Conservation (phyloP, 2,888 invertebrate species). For the Xestia sexstrigata region DNA sequence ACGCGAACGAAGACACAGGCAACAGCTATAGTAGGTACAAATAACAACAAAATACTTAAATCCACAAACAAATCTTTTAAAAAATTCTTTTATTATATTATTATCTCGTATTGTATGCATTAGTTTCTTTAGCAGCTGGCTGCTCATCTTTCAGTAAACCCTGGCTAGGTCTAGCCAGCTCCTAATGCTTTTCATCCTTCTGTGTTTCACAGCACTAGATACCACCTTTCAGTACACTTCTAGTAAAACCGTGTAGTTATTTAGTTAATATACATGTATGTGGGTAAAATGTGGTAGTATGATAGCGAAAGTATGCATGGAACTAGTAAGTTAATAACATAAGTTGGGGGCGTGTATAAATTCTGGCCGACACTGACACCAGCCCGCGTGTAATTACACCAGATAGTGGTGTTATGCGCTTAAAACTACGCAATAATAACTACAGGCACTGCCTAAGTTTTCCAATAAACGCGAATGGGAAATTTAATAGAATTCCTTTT, state of each 20-base stretch:
- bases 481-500: slow-evolving; percentile 60
- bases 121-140: neutral
- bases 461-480: slow-evolving; percentile 59
- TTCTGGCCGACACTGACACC: slow-evolving; percentile 74
- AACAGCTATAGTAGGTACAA: too few species aligned
- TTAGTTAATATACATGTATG: slow-evolving; percentile 31
- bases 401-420: slow-evolving; percentile 81
- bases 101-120: neutral
- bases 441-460: slow-evolving; percentile 54
- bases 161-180: neutral
- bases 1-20: too few species aligned
- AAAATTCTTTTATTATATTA: neutral
- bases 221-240: neutral
- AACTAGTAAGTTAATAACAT: slow-evolving; percentile 84
- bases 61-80: neutral
- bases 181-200: neutral
- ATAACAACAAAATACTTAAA: neutral
- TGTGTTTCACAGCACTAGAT: neutral
- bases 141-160: neutral
- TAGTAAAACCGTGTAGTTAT: slow-evolving; percentile 13
- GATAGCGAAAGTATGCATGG: slow-evolving; percentile 76
- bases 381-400: slow-evolving; percentile 83
- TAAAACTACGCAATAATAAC: slow-evolving; percentile 68
- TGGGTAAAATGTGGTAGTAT: slow-evolving; percentile 54
- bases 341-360: slow-evolving; percentile 84